Evolutionary conservation across 1,140 invertebrate species (phyloP), one percentile per base, ranked within the genome.

Genomic region (Heliothis subflexa): DNA sequence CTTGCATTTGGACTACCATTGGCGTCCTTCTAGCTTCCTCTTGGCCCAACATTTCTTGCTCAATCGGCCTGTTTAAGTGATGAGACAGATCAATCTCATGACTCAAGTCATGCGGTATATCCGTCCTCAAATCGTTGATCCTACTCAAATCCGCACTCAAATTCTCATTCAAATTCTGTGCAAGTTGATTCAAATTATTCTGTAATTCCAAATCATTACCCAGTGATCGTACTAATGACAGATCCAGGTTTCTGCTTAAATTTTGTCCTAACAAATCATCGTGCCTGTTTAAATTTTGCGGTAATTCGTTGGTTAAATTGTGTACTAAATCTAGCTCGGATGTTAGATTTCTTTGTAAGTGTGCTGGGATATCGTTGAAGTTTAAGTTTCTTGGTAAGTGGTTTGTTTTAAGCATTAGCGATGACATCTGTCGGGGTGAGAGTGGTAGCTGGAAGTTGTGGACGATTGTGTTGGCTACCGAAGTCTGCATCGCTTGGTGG

Each of bases 371-470:
- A 28, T 93, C 90, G 9, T 90, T 90, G 61, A 93, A 94, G 62
- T 88, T 90, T 14, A 92, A 55, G 3, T 84, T 88, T 14, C 91
- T 68, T 0, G 82, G 83, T 11, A 92, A 52, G 33, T 91, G 90
- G 76, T 93, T 93, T 0, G 88, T 87, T 83, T 94, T 94, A 0
- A 93, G 75, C 92, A 93, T 93, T 1, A 94, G 78, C 0, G 90
- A 92, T 9, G 93, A 93, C 86, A 94, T 93, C 74, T 93, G 93
- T 40, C 92, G 73, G 0, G 92, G 92, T 1, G 91, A 93, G 7
- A 93, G 75, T 0, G 91, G 93, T n/a, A 94, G 73, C 75, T 92
- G 91, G 72, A 94, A 89, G 78, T 93, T 93, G 72, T 94, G 93
- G 0, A 89, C 85, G 0, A 93, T 83, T 11, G 87, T 82, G 14